phyloP scores from a whole-genome alignment of 2,888 invertebrate genomes.

The Sarcophaga variegata region DNA sequence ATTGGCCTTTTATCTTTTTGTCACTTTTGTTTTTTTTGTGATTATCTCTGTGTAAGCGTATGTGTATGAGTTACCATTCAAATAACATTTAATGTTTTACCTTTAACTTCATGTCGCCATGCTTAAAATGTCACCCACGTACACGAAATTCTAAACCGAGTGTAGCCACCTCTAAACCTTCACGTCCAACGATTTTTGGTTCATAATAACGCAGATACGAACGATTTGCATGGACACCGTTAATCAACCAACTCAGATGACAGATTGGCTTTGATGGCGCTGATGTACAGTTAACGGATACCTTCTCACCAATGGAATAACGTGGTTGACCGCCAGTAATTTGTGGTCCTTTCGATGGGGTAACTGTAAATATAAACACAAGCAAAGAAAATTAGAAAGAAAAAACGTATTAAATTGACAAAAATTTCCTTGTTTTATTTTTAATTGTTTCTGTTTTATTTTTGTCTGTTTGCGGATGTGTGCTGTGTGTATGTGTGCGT shows the following conservation, averaged over 20 bases:
- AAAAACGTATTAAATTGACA: not conserved
- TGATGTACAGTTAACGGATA: slow-evolving; percentile 92
- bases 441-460: not conserved
- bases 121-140: slow-evolving; percentile 90
- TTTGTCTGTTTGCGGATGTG: not conserved
- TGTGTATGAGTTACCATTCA: not conserved
- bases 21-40: not conserved
- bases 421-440: not conserved
- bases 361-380: slow-evolving; percentile 83
- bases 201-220: slow-evolving; percentile 83
- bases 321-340: slow-evolving; percentile 90
- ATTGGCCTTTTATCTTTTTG: too few species aligned
- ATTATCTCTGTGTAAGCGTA: not conserved
- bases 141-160: slow-evolving; percentile 91
- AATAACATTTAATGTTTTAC: slow-evolving; percentile 77
- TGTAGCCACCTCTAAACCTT: slow-evolving; percentile 88
- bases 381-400: not conserved
- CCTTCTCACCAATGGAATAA: slow-evolving; percentile 91
- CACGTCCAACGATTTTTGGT: slow-evolving; percentile 83
- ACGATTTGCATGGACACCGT: slow-evolving; percentile 88
- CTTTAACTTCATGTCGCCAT: slow-evolving; percentile 93
- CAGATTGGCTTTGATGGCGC: slow-evolving; percentile 92
- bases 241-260: slow-evolving; percentile 92
- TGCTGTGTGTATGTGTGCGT: not conserved
- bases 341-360: slow-evolving; percentile 91